Evolutionary conservation across 30 jellyfish, hydroid and myxozoan species (phyloP).

Genomic region (Hydractinia echinata): DNA sequence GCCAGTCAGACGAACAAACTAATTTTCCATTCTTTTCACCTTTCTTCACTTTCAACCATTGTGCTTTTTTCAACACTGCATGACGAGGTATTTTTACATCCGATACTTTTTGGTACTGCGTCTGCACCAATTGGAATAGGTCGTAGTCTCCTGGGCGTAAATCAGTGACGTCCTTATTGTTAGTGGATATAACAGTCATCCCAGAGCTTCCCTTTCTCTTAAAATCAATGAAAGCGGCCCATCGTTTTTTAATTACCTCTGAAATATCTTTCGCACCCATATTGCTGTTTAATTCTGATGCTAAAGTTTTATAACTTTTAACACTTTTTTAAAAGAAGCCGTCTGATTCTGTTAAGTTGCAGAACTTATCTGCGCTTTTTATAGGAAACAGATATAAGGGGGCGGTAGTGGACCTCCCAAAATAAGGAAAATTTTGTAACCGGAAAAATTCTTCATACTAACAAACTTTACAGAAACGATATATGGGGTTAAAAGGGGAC

Average conservation of each 20-base stretch:
- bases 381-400: too few relatives aligned
- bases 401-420: too few relatives aligned
- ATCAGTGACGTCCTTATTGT: background rate
- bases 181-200: background rate
- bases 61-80: background rate
- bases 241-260: background rate
- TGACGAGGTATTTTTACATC: slow-evolving; percentile 5
- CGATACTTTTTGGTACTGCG: background rate
- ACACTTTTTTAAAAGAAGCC: too few relatives aligned
- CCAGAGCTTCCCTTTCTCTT: background rate
- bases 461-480: too few relatives aligned
- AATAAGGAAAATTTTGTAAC: too few relatives aligned
- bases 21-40: background rate
- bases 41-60: background rate
- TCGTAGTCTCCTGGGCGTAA: background rate
- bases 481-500: too few relatives aligned
- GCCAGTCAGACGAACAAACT: background rate
- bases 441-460: too few relatives aligned
- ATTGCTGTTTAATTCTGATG: background rate
- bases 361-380: too few relatives aligned
- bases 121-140: background rate
- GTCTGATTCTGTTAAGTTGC: too few relatives aligned
- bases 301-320: too few relatives aligned
- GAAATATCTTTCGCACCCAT: slow-evolving; percentile 1
- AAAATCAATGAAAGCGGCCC: background rate